Percentiles rank a stretch among this genome's conserved stretches.
These are phyloP conservation scores for Arenaria interpres DNA, from an alignment of 2,113 vertebrate species.

Conservation along the genomic window DNA sequence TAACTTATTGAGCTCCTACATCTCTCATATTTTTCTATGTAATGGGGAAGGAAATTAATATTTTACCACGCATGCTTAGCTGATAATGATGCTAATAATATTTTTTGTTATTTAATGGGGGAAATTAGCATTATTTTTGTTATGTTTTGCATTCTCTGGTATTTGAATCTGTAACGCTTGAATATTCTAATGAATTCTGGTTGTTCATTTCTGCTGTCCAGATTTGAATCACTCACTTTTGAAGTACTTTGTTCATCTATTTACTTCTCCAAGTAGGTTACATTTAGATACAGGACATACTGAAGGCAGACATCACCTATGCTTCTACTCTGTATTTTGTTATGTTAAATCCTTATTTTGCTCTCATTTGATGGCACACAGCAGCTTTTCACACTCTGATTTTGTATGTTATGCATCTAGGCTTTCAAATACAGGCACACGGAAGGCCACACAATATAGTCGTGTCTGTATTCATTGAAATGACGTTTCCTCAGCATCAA, in stretches of 20 bases:
- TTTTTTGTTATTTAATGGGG: background rate
- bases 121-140: background rate
- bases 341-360: background rate
- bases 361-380: background rate
- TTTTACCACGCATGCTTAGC: background rate
- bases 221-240: background rate
- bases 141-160: background rate
- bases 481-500: background rate
- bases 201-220: background rate
- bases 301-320: background rate
- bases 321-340: background rate
- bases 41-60: background rate
- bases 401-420: background rate
- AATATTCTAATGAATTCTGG: background rate
- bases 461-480: accelerated
- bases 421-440: background rate
- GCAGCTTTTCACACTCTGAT: background rate
- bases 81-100: slow-evolving; percentile 5
- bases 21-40: background rate
- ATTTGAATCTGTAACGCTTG: background rate
- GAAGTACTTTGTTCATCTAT: background rate
- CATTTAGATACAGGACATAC: background rate
- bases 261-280: background rate
- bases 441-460: accelerated
- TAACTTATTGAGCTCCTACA: background rate